Conservation (phyloP, 1,140 invertebrate genomes). For the Portunus trituberculatus region DNA sequence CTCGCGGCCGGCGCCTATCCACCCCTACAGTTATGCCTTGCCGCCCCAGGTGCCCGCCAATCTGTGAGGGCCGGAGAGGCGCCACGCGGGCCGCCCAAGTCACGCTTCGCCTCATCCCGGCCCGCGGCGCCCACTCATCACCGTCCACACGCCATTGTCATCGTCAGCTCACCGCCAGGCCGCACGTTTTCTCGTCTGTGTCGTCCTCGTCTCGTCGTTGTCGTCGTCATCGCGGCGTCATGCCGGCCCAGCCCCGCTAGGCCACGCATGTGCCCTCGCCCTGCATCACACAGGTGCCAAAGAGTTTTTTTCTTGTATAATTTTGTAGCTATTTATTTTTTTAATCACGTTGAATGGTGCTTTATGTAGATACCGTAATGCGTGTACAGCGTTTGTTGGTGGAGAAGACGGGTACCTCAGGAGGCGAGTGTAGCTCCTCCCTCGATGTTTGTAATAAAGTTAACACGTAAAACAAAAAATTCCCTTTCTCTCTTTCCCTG, state of each 20-base stretch:
- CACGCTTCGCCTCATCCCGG: conserved; percentile 28
- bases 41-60: conserved; percentile 75
- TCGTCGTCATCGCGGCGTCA: conserved; percentile 38
- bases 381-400: conserved; percentile 57
- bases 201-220: background rate
- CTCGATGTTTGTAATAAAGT: conserved; percentile 58
- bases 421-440: background rate
- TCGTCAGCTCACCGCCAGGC: background rate
- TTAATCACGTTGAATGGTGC: conserved; percentile 58
- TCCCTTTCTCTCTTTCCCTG: background rate
- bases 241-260: conserved; percentile 62
- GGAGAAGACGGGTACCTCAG: conserved; percentile 65
- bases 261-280: conserved; percentile 50
- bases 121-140: conserved; percentile 33
- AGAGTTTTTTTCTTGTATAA: conserved; percentile 52
- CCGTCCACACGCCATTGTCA: background rate
- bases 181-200: background rate
- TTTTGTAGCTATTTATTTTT: conserved; percentile 54
- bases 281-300: conserved; percentile 63
- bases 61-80: conserved; percentile 44
- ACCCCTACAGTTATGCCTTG: conserved; percentile 75
- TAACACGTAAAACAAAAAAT: background rate
- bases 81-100: conserved; percentile 44
- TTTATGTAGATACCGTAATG: conserved; percentile 61
- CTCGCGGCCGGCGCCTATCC: conserved; percentile 74